Evolutionary conservation across 2,113 vertebrate species (phyloP), one percentile per base, ranked within the genome.

Genomic region (Pan troglodytes): DNA sequence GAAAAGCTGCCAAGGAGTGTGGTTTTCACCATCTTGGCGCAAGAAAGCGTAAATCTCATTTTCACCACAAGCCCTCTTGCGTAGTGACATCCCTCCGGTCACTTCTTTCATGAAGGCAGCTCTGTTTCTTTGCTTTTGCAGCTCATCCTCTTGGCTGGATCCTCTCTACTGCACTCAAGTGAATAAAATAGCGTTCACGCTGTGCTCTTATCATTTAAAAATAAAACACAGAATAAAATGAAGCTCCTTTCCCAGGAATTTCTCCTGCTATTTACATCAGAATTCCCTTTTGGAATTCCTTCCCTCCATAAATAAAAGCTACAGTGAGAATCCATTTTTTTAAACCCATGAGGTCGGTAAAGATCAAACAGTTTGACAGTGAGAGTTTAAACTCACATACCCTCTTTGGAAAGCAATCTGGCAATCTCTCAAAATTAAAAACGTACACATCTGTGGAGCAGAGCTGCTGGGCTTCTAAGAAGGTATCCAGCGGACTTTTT

Each of bases 1-100:
- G 17, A 48, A 22, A 4, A 45, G 72, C 12, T 82, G 88, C 81
- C 67, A 85, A 52, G 8, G 45, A 95, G 64, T 61, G 64, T 61
- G 68, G 32, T 38, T 91, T 78, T 20, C n/a, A 55, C 90, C 88
- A 25, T 76, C 75, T 92, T 75, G 64, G 59, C 0, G 1, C 86
- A 97, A 86, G 83, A 93, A 96, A 76, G 91, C 96, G 96, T 88
- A 91, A 94, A 94, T 95, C 73, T 94, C 40, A 48, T 67, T 96
- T 97, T 97, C 93, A 94, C 55, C 83, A 70, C n/a, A 55, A 79
- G 3, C 3, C 72, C 95, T 95, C 76, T 76, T 57, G 75, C 25
- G 14, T 48, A 32, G 0, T 0, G n/a, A 59, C 59, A 35, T 79
- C 88, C 91, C 75, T 55, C 97, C 91, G 57, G 48, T 4, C 8